Percentiles rank a stretch among this genome's conserved stretches.
Conservation (phyloP, 2,797 vertebrate genomes). For the Arnoldichthys spilopterus region DNA sequence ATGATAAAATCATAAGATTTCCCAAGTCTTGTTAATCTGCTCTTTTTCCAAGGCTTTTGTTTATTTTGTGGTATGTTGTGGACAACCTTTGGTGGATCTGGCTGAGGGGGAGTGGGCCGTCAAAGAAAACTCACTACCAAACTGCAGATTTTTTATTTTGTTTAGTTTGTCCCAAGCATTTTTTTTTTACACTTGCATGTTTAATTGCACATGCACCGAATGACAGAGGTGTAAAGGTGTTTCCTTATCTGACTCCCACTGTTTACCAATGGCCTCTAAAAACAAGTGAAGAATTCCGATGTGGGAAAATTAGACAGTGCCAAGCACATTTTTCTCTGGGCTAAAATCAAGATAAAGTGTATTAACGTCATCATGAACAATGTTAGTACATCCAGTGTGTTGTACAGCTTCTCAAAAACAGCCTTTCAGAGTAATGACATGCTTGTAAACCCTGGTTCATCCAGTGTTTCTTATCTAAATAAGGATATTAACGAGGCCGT, state of each 20-base stretch:
- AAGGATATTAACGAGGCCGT: too few relatives aligned
- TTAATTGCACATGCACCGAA: not conserved
- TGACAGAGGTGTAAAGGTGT: not conserved
- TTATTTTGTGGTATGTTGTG: not conserved
- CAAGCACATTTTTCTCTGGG: not conserved
- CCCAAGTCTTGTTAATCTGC: not conserved
- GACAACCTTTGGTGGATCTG: not conserved
- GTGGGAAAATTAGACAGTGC: not conserved
- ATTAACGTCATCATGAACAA: not conserved
- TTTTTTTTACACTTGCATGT: not conserved
- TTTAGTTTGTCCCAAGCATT: too few relatives aligned
- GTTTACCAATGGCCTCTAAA: not conserved
- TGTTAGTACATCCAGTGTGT: not conserved
- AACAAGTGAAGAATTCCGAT: not conserved
- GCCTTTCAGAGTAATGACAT: too few relatives aligned
- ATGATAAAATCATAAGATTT: not conserved
- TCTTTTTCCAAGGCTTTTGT: not conserved
- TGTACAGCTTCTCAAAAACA: not conserved
- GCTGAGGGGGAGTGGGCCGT: not conserved
- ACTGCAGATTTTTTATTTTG: too few relatives aligned
- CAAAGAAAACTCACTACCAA: not conserved
- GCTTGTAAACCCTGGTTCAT: too few relatives aligned
- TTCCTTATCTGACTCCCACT: not conserved
- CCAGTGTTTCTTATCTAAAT: too few relatives aligned
- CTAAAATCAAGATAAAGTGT: not conserved